Evolutionary conservation across 1,140 invertebrate genomes (phyloP).

Genomic region (Plectrocnemia conspersa): DNA sequence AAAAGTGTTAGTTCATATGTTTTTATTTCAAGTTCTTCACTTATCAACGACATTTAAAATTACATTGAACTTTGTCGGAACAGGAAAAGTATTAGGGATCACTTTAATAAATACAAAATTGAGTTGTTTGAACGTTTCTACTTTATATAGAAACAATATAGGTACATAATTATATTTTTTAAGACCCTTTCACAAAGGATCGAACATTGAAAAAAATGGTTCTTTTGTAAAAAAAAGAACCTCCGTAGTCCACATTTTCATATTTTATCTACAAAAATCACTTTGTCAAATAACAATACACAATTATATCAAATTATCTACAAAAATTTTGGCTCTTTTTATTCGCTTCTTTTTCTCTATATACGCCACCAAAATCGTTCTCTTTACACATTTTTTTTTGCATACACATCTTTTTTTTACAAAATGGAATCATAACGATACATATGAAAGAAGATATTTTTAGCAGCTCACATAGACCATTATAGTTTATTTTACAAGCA

Average conservation of each 20-base stretch:
- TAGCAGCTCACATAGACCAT: constrained; percentile 31
- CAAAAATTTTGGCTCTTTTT: constrained; percentile 37
- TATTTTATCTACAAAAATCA: constrained; percentile 37
- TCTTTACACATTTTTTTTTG: constrained; percentile 21
- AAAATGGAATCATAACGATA: constrained; percentile 29
- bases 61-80: constrained; percentile 15
- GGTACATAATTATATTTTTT: constrained; percentile 37
- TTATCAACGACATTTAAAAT: too few relatives aligned
- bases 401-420: constrained; percentile 20
- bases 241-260: constrained; percentile 34
- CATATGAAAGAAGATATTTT: constrained; percentile 29
- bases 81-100: constrained; percentile 16
- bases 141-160: constrained; percentile 38
- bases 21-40: too few relatives aligned
- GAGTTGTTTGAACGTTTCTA: constrained; percentile 35
- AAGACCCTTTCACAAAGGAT: constrained; percentile 35
- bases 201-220: constrained; percentile 36
- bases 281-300: constrained; percentile 36
- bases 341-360: constrained; percentile 23
- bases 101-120: constrained; percentile 27
- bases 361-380: constrained; percentile 23
- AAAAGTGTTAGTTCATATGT: too few relatives aligned
- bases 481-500: constrained; percentile 35
- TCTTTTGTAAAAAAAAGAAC: constrained; percentile 36
- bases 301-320: constrained; percentile 37